phyloP scores from a whole-genome alignment of 2,113 vertebrate species.

The Reinhardtius hippoglossoides region DNA sequence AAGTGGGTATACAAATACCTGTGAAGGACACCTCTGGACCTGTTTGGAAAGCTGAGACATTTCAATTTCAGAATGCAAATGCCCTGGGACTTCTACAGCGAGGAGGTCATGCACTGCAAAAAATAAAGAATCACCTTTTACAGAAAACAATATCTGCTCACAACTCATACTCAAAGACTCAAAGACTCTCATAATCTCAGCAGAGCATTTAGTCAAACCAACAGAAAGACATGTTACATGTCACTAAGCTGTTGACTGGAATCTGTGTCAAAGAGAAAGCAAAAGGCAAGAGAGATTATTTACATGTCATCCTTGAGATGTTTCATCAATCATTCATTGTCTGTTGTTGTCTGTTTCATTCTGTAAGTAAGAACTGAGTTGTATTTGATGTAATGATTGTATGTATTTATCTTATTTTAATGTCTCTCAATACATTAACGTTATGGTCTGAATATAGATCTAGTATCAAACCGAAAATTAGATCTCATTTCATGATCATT shows the following conservation, averaged over 20 bases:
- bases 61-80: slow-evolving; percentile 61
- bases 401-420: neutral
- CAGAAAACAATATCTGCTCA: slow-evolving; percentile 28
- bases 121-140: slow-evolving; percentile 13
- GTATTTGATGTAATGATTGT: neutral
- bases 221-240: neutral
- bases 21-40: slow-evolving; percentile 12
- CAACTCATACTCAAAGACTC: neutral
- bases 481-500: too few relatives aligned
- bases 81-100: slow-evolving; percentile 18
- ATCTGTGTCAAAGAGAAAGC: neutral
- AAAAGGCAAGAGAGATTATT: neutral
- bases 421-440: too few relatives aligned
- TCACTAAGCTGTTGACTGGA: neutral
- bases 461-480: too few relatives aligned
- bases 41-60: slow-evolving; percentile 47
- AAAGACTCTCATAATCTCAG: slow-evolving; percentile 12
- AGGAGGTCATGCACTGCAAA: slow-evolving; percentile 32
- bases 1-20: slow-evolving; percentile 9
- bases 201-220: neutral
- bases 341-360: neutral
- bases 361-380: neutral
- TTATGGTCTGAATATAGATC: too few relatives aligned
- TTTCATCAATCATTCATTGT: neutral
- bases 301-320: neutral